Percentiles rank a stretch among this genome's conserved stretches.
Conservation (phyloP, 2,113 vertebrate genomes). For the Galbula dea region DNA sequence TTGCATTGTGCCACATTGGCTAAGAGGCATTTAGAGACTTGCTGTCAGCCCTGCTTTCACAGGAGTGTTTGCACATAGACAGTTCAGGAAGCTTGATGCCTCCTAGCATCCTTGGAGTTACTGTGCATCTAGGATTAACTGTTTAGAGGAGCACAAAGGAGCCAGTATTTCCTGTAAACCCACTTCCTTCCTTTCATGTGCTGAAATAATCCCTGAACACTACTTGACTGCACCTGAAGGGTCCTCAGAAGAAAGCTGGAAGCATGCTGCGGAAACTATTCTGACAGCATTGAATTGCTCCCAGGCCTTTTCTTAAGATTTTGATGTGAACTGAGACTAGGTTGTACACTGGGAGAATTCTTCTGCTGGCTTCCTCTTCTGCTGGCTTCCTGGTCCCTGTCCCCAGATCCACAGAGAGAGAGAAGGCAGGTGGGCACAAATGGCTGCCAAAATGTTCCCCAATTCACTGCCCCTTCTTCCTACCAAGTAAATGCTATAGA, state of each 20-base stretch:
- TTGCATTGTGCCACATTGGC: background rate
- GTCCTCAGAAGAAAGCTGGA: background rate
- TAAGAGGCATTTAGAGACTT: background rate
- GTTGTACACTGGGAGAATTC: background rate
- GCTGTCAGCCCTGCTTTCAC: background rate
- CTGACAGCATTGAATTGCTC: background rate
- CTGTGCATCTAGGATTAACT: background rate
- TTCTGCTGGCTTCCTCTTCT: background rate
- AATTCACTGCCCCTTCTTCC: background rate
- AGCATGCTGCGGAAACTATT: background rate
- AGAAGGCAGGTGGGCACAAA: background rate
- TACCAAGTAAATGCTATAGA: background rate
- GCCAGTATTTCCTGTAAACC: background rate
- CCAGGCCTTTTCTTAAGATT: background rate
- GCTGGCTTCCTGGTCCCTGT: background rate
- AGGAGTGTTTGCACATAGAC: background rate
- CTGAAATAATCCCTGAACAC: background rate
- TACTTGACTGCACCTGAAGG: conserved; percentile 24
- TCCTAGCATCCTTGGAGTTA: background rate
- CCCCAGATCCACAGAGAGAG: background rate
- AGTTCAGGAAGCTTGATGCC: background rate
- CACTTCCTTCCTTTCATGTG: background rate
- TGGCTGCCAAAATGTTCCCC: background rate
- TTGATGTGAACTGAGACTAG: background rate
- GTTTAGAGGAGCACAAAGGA: background rate